Evolutionary conservation across 2,113 vertebrate species (phyloP).

Genomic region (Burhinus oedicnemus): DNA sequence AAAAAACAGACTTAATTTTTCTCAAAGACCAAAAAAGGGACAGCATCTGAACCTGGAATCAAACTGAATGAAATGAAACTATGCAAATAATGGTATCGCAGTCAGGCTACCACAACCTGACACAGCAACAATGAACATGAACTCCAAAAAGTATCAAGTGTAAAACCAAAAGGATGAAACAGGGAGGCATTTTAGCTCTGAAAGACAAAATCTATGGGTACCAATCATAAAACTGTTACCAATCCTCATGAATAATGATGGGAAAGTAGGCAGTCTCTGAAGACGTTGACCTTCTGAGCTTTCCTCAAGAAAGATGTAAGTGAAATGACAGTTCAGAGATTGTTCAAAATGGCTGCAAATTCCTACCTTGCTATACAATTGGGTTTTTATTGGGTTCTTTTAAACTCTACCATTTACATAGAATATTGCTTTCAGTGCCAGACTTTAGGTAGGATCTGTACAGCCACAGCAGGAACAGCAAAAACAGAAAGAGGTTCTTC

Average conservation of each 20-base stretch:
- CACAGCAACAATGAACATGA: neutral
- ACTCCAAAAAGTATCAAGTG: neutral
- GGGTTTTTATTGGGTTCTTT: neutral
- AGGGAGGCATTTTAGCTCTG: neutral
- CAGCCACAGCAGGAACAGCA: neutral
- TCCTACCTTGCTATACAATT: neutral
- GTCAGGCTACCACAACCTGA: neutral
- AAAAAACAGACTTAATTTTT: neutral
- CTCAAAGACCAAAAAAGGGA: neutral
- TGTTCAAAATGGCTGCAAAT: neutral
- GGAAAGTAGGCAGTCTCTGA: neutral
- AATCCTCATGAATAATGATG: neutral
- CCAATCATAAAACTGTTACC: neutral
- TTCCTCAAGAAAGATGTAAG: neutral
- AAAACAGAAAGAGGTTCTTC: neutral
- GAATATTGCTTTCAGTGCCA: neutral
- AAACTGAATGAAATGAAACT: neutral
- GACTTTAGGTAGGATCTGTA: neutral
- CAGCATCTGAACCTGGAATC: neutral
- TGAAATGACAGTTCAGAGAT: neutral
- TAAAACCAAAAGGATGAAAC: neutral
- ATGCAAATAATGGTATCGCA: neutral
- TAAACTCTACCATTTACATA: neutral
- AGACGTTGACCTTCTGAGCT: neutral
- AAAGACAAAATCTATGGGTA: neutral